These are phyloP conservation scores for Stenichneumon culpator DNA, from an alignment of 2,888 invertebrate species.

Conservation along the genomic window DNA sequence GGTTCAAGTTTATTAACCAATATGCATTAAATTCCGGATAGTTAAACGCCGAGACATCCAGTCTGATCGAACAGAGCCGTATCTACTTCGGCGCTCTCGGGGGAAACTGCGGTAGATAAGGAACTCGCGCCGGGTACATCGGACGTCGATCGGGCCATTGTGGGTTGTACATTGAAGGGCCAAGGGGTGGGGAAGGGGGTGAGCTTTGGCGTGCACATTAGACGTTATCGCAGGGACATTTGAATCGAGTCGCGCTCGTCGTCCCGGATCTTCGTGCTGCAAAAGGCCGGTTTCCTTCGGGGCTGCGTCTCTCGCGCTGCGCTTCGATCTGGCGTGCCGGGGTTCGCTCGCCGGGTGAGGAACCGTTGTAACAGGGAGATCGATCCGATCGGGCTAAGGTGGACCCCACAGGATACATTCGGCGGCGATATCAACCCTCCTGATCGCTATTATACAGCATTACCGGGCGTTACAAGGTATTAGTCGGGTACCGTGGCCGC, in stretches of 20 bases:
- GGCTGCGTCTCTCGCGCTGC: background rate
- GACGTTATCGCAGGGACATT: constrained; percentile 60
- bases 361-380: background rate
- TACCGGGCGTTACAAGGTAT: constrained; percentile 62
- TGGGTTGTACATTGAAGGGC: constrained; percentile 1
- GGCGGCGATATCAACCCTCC: constrained; percentile 40
- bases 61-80: constrained; percentile 45
- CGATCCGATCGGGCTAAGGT: constrained; percentile 2
- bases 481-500: constrained; percentile 35
- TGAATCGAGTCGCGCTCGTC: constrained; percentile 58
- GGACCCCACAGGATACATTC: constrained; percentile 16
- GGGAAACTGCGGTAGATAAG: constrained; percentile 45
- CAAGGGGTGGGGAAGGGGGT: constrained; percentile 28
- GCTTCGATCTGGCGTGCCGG: background rate
- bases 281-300: background rate
- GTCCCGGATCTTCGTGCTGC: background rate
- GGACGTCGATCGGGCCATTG: constrained; percentile 49
- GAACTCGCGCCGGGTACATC: constrained; percentile 35
- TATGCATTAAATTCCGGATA: constrained; percentile 42
- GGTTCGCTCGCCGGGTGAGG: background rate
- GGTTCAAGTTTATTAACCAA: constrained; percentile 43
- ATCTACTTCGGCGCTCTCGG: constrained; percentile 39
- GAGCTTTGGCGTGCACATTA: constrained; percentile 64
- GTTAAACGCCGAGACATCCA: constrained; percentile 12
- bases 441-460: constrained; percentile 63